These are phyloP conservation scores for Margaritifera margaritifera DNA, from an alignment of 2,888 invertebrate genomes.

Conservation along the genomic window DNA sequence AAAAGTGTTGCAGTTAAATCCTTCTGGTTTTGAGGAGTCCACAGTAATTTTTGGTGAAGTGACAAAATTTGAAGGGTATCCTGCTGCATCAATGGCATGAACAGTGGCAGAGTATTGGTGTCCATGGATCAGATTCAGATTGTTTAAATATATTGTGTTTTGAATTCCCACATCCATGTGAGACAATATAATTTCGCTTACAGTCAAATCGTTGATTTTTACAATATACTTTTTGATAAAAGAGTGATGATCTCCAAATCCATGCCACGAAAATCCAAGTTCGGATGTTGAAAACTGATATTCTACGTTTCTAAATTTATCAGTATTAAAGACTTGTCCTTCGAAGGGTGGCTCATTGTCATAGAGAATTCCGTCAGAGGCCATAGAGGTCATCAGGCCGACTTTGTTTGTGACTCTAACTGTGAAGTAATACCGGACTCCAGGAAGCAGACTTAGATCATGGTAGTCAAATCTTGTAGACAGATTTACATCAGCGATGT, in stretches of 20 bases:
- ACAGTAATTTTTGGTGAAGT: neutral
- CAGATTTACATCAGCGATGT: conserved; percentile 9
- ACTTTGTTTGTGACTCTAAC: conserved; percentile 32
- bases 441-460: conserved; percentile 15
- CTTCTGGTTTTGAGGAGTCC: no score
- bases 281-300: conserved; percentile 16
- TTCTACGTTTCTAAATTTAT: conserved; percentile 13
- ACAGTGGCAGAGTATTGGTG: conserved; percentile 19
- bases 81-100: conserved; percentile 33
- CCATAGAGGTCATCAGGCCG: conserved; percentile 22
- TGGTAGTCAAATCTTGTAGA: conserved; percentile 14
- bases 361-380: conserved; percentile 38
- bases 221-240: conserved; percentile 24
- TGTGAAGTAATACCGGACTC: conserved; percentile 36
- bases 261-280: conserved; percentile 38
- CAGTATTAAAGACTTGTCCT: conserved; percentile 37
- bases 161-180: conserved; percentile 16
- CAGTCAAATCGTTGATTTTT: conserved; percentile 7
- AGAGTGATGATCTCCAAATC: conserved; percentile 39
- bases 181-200: neutral
- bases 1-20: no score
- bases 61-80: conserved; percentile 16
- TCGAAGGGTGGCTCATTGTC: conserved; percentile 31
- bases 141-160: conserved; percentile 4
- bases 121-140: conserved; percentile 8